A percentile compares a stretch with the other conserved stretches of the same genome.
Evolutionary conservation across 2,797 vertebrate genomes (phyloP).

Genomic region (Ctenosaura bakeri): DNA sequence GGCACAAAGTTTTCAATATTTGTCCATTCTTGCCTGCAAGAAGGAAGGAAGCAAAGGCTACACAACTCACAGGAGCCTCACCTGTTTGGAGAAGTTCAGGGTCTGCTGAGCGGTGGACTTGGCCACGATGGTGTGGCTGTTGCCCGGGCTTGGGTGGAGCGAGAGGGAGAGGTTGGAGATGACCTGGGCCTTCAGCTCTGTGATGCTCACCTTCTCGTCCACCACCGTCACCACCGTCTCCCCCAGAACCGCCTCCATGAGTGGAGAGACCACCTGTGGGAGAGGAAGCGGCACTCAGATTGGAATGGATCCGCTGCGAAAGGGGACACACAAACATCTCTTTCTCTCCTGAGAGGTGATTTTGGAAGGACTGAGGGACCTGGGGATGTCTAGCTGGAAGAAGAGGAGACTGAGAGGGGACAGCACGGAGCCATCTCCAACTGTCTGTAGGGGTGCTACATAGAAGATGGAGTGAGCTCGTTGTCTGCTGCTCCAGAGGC

Average conservation of each 20-base stretch:
- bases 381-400: too few species aligned
- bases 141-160: conserved; percentile 93
- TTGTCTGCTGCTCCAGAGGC: too few species aligned
- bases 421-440: too few species aligned
- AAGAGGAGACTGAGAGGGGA: too few species aligned
- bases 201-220: conserved; percentile 97
- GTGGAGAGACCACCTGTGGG: conserved; percentile 94
- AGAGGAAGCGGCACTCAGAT: not conserved
- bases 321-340: not conserved
- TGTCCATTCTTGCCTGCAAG: too few species aligned
- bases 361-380: too few species aligned
- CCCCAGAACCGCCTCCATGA: conserved; percentile 92
- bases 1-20: too few species aligned
- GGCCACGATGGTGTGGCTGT: conserved; percentile 96
- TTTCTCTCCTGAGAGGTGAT: too few species aligned
- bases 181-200: conserved; percentile 90
- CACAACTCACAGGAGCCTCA: conserved; percentile 66
- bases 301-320: not conserved
- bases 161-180: conserved; percentile 91
- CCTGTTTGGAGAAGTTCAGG: conserved; percentile 93
- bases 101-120: conserved; percentile 91
- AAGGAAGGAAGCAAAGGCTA: too few species aligned
- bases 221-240: conserved; percentile 91
- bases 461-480: too few species aligned
- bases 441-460: too few species aligned